Conservation (phyloP, 2,797 vertebrate species). For the Gadopsis bispinosus region DNA sequence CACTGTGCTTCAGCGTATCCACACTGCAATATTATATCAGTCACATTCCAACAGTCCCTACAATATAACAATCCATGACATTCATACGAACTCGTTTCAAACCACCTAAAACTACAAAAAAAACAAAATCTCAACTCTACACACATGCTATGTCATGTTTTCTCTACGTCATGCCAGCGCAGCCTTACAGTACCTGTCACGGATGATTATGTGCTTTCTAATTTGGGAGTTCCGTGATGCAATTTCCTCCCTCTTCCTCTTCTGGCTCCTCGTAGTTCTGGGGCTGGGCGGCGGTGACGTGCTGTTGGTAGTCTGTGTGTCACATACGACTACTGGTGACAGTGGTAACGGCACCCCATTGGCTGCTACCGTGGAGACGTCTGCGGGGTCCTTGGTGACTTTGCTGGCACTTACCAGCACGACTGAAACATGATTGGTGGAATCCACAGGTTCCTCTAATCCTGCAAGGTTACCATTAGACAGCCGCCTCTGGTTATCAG, state of each 20-base stretch:
- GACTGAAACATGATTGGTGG: conserved; percentile 37
- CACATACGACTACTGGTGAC: neutral
- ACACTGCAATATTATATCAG: neutral
- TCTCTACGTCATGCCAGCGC: neutral
- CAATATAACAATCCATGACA: neutral
- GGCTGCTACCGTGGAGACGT: neutral
- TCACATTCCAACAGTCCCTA: neutral
- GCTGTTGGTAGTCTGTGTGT: conserved; percentile 50
- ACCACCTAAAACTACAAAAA: neutral
- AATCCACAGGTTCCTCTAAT: conserved; percentile 20
- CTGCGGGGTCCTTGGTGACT: neutral
- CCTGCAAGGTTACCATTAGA: neutral
- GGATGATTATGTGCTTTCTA: conserved; percentile 33
- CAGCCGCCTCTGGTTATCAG: neutral
- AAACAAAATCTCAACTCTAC: neutral
- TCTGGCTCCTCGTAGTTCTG: conserved; percentile 60
- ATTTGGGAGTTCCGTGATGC: conserved; percentile 17
- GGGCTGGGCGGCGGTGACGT: conserved; percentile 60
- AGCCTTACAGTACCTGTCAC: conserved; percentile 59
- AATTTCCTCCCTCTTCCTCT: conserved; percentile 76
- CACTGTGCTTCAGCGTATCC: too few species aligned
- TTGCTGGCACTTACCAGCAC: conserved; percentile 31
- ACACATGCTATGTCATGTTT: neutral
- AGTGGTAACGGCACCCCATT: conserved; percentile 36
- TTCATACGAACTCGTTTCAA: neutral